These are phyloP conservation scores for Orgyia antiqua DNA, from an alignment of 2,888 invertebrate species.

Conservation along the genomic window DNA sequence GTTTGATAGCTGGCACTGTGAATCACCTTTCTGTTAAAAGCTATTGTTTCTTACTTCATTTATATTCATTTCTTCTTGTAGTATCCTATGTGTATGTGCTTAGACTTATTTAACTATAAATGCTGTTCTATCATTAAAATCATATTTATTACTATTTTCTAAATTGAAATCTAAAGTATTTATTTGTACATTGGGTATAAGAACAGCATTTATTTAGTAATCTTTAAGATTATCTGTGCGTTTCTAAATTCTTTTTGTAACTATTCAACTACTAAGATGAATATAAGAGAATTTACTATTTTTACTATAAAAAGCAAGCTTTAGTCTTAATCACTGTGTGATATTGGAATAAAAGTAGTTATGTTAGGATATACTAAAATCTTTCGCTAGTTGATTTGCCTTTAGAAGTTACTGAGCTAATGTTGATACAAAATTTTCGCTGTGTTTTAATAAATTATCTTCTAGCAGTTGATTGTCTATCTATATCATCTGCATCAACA, in stretches of 20 bases:
- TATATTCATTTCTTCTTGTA: conserved; percentile 57
- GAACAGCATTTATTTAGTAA: no score
- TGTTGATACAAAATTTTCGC: conserved; percentile 18
- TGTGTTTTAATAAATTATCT: conserved; percentile 29
- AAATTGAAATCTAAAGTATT: no score
- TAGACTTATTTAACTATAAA: conserved; percentile 22
- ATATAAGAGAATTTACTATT: no score
- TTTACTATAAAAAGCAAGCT: no score
- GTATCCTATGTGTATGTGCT: conserved; percentile 48
- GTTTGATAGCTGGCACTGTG: conserved; percentile 73
- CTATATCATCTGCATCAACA: conserved; percentile 21
- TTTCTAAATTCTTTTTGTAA: no score
- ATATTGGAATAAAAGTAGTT: no score
- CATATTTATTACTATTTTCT: no score
- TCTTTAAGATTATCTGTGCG: no score
- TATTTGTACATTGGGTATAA: no score
- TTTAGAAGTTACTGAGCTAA: conserved; percentile 17
- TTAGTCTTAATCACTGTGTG: no score
- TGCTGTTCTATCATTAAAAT: conserved; percentile 12
- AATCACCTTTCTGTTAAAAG: conserved; percentile 65
- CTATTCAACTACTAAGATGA: no score
- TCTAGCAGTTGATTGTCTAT: conserved; percentile 23
- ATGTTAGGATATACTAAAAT: conserved; percentile 10
- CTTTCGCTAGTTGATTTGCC: conserved; percentile 26
- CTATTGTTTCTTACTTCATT: conserved; percentile 53